phyloP scores from a whole-genome alignment of 2,113 vertebrate genomes.

The Gallinago paraguaiae region DNA sequence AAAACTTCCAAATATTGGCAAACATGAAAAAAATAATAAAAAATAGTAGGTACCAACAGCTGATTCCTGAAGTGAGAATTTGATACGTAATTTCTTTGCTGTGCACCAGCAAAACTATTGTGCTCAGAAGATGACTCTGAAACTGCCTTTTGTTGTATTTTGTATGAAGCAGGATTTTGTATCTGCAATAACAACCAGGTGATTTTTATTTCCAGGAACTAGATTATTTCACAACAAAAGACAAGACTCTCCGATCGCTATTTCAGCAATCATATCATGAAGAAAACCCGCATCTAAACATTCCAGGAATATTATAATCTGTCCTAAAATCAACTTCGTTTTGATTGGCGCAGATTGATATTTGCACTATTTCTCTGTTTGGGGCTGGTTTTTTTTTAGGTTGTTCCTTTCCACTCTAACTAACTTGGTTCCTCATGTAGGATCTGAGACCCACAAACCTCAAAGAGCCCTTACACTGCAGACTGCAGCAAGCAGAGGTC shows the following conservation, averaged over 20 bases:
- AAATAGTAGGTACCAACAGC: neutral
- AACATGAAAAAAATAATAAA: neutral
- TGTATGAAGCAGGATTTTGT: neutral
- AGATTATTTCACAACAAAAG: neutral
- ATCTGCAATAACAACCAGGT: neutral
- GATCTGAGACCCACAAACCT: neutral
- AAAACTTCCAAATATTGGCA: neutral
- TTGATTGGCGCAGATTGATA: neutral
- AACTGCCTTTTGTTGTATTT: conserved; percentile 27
- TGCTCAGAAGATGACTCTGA: conserved; percentile 11
- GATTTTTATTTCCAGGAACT: conserved; percentile 36
- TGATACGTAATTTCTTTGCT: neutral
- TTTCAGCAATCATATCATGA: neutral
- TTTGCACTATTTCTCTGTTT: neutral
- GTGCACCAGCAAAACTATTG: neutral
- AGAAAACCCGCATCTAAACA: neutral
- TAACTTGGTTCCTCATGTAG: neutral
- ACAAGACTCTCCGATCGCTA: neutral
- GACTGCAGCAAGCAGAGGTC: conserved; percentile 36
- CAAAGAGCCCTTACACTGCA: neutral
- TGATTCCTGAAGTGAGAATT: neutral
- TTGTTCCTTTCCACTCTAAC: conserved; percentile 3
- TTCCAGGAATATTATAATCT: neutral
- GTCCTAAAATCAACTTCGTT: neutral
- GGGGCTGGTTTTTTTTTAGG: neutral